Evolutionary conservation across 2,113 vertebrate species (phyloP).

Genomic region (Tursiops truncatus): DNA sequence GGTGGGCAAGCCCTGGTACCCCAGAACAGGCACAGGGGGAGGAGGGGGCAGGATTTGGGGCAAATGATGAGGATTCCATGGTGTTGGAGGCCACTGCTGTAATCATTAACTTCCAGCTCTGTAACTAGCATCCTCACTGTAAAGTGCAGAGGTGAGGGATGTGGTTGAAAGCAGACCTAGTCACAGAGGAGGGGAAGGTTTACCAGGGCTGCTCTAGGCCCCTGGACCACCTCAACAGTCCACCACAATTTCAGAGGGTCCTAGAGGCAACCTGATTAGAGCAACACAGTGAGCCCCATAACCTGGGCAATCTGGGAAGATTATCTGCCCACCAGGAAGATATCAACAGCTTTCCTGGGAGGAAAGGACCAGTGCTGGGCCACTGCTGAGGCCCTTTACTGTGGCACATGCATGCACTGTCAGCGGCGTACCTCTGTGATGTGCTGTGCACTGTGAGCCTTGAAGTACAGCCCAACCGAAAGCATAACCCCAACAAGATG

Average conservation of each 20-base stretch:
- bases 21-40: neutral
- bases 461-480: neutral
- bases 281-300: neutral
- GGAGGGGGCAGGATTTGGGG: neutral
- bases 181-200: neutral
- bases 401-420: rapidly evolving
- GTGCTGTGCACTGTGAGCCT: too few relatives aligned
- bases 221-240: neutral
- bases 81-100: neutral
- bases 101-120: neutral
- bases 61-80: neutral
- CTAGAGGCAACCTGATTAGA: neutral
- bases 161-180: neutral
- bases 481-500: neutral
- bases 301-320: neutral
- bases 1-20: neutral
- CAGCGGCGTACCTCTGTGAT: rapidly evolving
- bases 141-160: neutral
- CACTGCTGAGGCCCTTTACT: neutral
- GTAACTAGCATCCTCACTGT: neutral
- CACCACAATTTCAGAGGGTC: neutral
- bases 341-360: neutral
- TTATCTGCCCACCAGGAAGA: neutral
- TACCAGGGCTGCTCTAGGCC: neutral
- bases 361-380: neutral